Percentiles rank a stretch among this genome's conserved stretches.
Evolutionary conservation across 2,113 vertebrate genomes (phyloP).

Genomic region (Plotosus lineatus): DNA sequence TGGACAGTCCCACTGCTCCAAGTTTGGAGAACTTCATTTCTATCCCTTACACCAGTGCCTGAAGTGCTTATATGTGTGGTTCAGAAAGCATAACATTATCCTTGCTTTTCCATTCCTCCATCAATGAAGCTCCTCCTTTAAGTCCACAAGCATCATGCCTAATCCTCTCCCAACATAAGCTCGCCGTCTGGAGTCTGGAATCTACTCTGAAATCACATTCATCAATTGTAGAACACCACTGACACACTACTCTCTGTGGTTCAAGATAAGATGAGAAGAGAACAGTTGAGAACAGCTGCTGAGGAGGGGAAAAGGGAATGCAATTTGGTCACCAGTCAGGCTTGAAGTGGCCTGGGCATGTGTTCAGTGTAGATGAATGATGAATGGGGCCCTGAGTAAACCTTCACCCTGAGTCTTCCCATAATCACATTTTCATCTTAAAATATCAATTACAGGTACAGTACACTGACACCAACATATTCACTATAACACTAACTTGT

Average conservation of each 20-base stretch:
- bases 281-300: constrained; percentile 1
- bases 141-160: constrained; percentile 62
- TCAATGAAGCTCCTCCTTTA: constrained; percentile 7
- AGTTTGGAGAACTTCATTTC: constrained; percentile 50
- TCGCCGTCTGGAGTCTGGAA: constrained; percentile 30
- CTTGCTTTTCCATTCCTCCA: constrained; percentile 55
- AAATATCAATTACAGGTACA: neutral
- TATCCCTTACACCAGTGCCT: constrained; percentile 58
- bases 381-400: constrained; percentile 9
- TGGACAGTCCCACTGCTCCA: constrained; percentile 41
- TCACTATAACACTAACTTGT: neutral
- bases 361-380: constrained; percentile 41
- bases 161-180: constrained; percentile 63
- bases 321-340: constrained; percentile 34
- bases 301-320: neutral
- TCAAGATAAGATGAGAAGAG: constrained; percentile 20
- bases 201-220: constrained; percentile 56
- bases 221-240: constrained; percentile 43
- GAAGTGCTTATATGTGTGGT: constrained; percentile 47
- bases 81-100: constrained; percentile 54
- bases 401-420: constrained; percentile 3
- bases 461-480: neutral
- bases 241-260: constrained; percentile 10
- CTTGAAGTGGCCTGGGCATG: constrained; percentile 23
- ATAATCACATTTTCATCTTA: neutral